A percentile compares a stretch with the other conserved stretches of the same genome.
Evolutionary conservation across 2,797 vertebrate species (phyloP).

Genomic region (Halcyon chelicuti): DNA sequence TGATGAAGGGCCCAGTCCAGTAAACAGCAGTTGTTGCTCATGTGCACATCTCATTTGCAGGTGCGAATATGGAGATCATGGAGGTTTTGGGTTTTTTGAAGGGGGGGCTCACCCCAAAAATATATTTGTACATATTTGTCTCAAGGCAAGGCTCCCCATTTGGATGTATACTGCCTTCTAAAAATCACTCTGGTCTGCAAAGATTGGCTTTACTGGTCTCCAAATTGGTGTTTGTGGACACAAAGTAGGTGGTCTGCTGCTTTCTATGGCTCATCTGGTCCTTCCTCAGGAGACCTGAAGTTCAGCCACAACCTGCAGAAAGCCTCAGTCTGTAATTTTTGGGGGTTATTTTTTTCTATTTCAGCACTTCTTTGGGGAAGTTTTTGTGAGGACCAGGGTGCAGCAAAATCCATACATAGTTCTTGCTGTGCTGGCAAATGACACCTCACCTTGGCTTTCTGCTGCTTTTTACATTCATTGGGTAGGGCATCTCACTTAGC

Average conservation of each 20-base stretch:
- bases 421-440: background rate
- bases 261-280: background rate
- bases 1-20: background rate
- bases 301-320: background rate
- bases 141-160: background rate
- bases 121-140: background rate
- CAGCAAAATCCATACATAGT: background rate
- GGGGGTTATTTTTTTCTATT: background rate
- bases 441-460: background rate
- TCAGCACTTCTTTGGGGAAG: background rate
- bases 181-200: background rate
- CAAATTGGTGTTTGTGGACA: background rate
- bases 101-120: background rate
- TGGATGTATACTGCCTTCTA: background rate
- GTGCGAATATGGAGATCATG: background rate
- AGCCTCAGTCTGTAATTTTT: background rate
- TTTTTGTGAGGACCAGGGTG: background rate
- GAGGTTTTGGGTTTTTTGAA: background rate
- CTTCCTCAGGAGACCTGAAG: background rate
- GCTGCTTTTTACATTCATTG: background rate
- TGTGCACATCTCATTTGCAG: background rate
- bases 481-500: background rate
- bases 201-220: background rate
- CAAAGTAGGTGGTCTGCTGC: background rate
- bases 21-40: background rate